phyloP scores from a whole-genome alignment of 2,113 vertebrate species.

The Laterallus jamaicensis region DNA sequence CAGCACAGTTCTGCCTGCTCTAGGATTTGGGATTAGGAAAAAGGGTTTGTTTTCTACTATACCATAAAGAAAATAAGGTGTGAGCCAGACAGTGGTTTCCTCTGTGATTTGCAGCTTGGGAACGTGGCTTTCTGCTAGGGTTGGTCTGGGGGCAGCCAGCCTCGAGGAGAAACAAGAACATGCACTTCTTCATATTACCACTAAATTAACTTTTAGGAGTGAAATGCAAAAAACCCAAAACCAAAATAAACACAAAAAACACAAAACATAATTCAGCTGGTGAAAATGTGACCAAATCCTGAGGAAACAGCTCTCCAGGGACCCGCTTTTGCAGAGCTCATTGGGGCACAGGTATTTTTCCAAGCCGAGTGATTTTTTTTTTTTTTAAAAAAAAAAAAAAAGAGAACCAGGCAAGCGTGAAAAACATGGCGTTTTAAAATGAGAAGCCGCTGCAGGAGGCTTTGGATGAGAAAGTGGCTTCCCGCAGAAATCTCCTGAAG shows the following conservation, averaged over 20 bases:
- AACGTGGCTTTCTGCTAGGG: not conserved
- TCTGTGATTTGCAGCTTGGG: not conserved
- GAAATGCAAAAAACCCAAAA: not conserved
- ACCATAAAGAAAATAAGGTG: rapidly evolving
- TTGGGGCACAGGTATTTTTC: not conserved
- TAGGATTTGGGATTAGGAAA: not conserved
- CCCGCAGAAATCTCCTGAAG: rapidly evolving
- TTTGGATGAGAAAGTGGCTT: not conserved
- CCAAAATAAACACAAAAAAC: too few relatives aligned
- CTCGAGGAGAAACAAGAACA: not conserved
- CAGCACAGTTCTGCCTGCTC: rapidly evolving
- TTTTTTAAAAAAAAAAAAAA: not conserved
- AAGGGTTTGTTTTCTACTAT: rapidly evolving
- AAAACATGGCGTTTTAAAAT: not conserved
- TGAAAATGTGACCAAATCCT: rapidly evolving
- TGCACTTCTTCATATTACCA: not conserved
- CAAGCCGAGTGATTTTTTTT: not conserved
- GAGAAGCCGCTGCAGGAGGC: rapidly evolving
- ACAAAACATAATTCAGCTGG: not conserved
- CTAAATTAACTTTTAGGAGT: not conserved
- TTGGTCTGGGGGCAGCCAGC: not conserved
- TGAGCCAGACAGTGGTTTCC: not conserved
- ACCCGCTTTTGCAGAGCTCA: not conserved
- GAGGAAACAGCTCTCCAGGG: not conserved
- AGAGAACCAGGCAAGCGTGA: rapidly evolving